A percentile compares a stretch with the other conserved stretches of the same genome.
Evolutionary conservation across 2,888 invertebrate genomes (phyloP).

Genomic region (Caenorhabditis panamensis): DNA sequence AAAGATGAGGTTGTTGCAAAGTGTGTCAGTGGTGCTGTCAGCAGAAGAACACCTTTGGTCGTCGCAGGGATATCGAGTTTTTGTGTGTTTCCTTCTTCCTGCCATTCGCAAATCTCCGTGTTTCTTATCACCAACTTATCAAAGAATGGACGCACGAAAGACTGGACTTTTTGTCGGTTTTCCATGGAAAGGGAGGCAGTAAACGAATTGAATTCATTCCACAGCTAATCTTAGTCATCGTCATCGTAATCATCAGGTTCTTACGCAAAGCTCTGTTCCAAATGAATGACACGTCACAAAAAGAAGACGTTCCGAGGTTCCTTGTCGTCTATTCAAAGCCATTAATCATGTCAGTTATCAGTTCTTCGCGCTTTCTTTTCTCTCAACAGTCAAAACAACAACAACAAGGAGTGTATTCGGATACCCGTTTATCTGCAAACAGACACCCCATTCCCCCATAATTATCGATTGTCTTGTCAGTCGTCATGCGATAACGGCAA

Average conservation of each 20-base stretch:
- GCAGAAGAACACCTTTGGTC: slow-evolving; percentile 40
- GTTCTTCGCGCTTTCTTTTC: background rate
- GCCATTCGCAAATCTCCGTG: slow-evolving; percentile 29
- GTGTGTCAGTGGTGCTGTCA: slow-evolving; percentile 39
- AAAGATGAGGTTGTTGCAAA: slow-evolving; percentile 55
- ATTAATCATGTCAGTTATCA: slow-evolving; percentile 10
- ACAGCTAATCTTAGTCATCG: background rate
- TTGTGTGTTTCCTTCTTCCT: slow-evolving; percentile 16
- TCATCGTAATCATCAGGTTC: slow-evolving; percentile 1
- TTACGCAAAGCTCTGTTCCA: slow-evolving; percentile 16
- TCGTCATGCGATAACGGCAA: slow-evolving; percentile 63
- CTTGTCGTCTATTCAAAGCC: background rate
- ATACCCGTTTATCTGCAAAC: slow-evolving; percentile 56
- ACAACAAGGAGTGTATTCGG: slow-evolving; percentile 36
- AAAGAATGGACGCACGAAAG: slow-evolving; percentile 15
- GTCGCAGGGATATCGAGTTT: slow-evolving; percentile 49
- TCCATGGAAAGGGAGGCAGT: slow-evolving; percentile 9
- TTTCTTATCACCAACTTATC: slow-evolving; percentile 53
- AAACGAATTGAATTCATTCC: slow-evolving; percentile 17
- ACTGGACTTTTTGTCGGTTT: slow-evolving; percentile 56
- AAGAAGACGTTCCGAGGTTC: no score
- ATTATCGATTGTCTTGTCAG: slow-evolving; percentile 36
- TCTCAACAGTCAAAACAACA: slow-evolving; percentile 40
- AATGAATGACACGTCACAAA: no score
- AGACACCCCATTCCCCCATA: slow-evolving; percentile 25